These are phyloP conservation scores for Exephanes ischioxanthus DNA, from an alignment of 2,888 invertebrate genomes.

Conservation along the genomic window DNA sequence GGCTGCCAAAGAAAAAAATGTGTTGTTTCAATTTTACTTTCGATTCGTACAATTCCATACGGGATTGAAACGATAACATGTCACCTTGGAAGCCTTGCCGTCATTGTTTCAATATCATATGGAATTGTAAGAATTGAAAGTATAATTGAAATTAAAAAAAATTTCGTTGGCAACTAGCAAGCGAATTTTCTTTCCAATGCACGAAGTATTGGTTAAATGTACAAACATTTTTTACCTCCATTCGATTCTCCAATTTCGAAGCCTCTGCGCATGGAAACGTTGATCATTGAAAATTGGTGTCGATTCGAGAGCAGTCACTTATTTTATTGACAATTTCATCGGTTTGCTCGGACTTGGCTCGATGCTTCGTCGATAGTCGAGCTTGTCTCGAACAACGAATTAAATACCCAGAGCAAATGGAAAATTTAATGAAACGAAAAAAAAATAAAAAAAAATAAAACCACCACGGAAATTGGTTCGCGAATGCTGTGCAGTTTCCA, in stretches of 20 bases:
- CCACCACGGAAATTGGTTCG: background rate
- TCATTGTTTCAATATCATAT: too few species aligned
- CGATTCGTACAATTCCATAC: too few species aligned
- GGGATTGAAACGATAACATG: too few species aligned
- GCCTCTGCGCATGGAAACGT: background rate
- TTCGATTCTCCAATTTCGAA: constrained; percentile 5
- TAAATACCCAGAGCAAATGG: background rate
- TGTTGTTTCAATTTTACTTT: too few species aligned
- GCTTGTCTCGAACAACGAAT: background rate
- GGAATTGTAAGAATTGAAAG: too few species aligned
- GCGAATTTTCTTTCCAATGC: too few species aligned
- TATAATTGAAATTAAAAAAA: too few species aligned
- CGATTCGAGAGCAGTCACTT: background rate
- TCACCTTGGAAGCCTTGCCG: too few species aligned
- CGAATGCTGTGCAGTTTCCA: constrained; percentile 2
- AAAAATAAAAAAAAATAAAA: background rate
- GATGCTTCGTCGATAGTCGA: background rate
- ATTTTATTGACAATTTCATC: constrained; percentile 7
- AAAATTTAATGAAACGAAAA: background rate
- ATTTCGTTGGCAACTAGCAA: too few species aligned
- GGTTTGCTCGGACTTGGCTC: background rate
- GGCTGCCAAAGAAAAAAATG: too few species aligned
- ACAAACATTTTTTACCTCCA: background rate
- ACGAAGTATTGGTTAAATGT: background rate
- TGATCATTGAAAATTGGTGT: background rate